A percentile compares a stretch with the other conserved stretches of the same genome.
Evolutionary conservation across 2,888 invertebrate genomes (phyloP).

Genomic region (Hirudinaria manillensis): DNA sequence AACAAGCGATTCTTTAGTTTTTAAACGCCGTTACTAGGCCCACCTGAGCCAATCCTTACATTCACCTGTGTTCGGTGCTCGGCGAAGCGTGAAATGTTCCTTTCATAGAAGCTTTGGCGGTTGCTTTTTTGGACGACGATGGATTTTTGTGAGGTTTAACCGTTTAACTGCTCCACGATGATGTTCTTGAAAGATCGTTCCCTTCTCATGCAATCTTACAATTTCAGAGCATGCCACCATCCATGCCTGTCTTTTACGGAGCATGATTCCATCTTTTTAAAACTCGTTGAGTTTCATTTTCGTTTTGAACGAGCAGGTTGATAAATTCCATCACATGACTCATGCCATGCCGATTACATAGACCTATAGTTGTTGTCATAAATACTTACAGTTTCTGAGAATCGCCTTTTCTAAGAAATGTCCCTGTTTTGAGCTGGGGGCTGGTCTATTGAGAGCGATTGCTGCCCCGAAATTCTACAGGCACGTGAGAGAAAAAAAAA

Average conservation of each 20-base stretch:
- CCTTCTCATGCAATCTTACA: background rate
- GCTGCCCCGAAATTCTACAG: background rate
- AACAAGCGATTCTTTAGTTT: background rate
- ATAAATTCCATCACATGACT: too few species aligned
- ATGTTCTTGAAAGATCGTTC: too few species aligned
- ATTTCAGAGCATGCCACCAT: background rate
- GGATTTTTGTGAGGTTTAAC: background rate
- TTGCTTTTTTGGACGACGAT: background rate
- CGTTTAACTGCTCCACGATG: too few species aligned
- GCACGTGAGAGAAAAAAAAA: background rate
- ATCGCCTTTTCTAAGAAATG: background rate
- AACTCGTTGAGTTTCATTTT: too few species aligned
- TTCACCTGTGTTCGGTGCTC: background rate
- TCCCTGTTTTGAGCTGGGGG: background rate
- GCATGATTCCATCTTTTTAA: too few species aligned
- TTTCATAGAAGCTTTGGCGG: background rate
- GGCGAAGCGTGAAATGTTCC: constrained; percentile 3
- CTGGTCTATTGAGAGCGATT: background rate
- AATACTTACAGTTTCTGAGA: too few species aligned
- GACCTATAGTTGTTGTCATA: too few species aligned
- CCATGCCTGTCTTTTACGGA: too few species aligned
- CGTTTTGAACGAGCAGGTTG: too few species aligned
- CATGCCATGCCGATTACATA: too few species aligned
- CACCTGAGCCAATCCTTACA: constrained; percentile 1
- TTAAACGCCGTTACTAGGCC: background rate